phyloP scores from a whole-genome alignment of 2,888 invertebrate species.

The Lepidocyrtoides sp. region DNA sequence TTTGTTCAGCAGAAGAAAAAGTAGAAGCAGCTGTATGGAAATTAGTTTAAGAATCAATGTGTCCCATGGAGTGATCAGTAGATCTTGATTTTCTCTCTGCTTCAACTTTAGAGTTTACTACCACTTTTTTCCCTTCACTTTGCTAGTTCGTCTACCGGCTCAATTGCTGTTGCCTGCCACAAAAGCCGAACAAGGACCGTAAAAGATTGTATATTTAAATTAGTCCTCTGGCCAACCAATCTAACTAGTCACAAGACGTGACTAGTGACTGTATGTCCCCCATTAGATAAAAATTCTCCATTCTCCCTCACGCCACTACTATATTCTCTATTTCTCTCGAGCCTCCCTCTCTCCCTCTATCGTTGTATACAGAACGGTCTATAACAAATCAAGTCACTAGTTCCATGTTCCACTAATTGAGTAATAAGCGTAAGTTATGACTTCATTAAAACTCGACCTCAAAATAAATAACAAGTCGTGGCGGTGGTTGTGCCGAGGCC shows the following conservation, averaged over 20 bases:
- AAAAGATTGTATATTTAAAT: conserved; percentile 66
- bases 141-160: background rate
- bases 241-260: conserved; percentile 61
- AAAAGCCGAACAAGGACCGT: conserved; percentile 23
- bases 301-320: conserved; percentile 25
- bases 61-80: conserved; percentile 67
- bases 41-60: conserved; percentile 71
- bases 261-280: conserved; percentile 60
- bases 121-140: background rate
- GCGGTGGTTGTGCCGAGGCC: background rate
- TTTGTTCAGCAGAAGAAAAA: conserved; percentile 24
- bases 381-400: conserved; percentile 68
- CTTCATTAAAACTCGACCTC: conserved; percentile 79
- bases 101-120: conserved; percentile 45
- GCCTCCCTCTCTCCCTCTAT: background rate
- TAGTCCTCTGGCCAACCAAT: conserved; percentile 31
- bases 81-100: conserved; percentile 64
- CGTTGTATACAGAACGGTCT: background rate
- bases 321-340: background rate
- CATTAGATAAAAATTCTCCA: conserved; percentile 55
- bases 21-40: conserved; percentile 28
- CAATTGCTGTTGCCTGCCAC: conserved; percentile 13
- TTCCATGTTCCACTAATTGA: conserved; percentile 75
- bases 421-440: conserved; percentile 80
- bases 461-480: conserved; percentile 74